Conservation (phyloP, 2,888 invertebrate species). For the Nowickia ferox region DNA sequence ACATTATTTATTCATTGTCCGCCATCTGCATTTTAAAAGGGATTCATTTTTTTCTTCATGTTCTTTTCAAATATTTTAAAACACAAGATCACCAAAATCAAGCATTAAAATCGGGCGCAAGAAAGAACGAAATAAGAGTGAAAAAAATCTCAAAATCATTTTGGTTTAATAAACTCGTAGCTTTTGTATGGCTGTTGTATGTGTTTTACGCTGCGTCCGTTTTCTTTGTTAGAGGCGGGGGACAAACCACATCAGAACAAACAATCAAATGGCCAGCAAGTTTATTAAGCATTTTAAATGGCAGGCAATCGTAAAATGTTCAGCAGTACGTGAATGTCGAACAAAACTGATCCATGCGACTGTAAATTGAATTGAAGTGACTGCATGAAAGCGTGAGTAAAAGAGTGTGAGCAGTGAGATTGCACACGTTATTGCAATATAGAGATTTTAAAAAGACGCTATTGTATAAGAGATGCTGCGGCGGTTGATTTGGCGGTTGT, state of each 20-base stretch:
- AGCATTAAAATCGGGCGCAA: background rate
- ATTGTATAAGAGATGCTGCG: conserved; percentile 22
- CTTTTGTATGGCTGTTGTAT: conserved; percentile 37
- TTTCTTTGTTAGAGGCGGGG: conserved; percentile 52
- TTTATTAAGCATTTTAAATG: conserved; percentile 72
- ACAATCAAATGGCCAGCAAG: conserved; percentile 71
- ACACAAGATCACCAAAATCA: conserved; percentile 28
- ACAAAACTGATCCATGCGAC: background rate
- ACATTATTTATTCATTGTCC: conserved; percentile 52
- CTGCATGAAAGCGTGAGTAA: conserved; percentile 13
- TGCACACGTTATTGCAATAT: conserved; percentile 1
- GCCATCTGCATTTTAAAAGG: conserved; percentile 67
- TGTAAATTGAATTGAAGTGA: conserved; percentile 33
- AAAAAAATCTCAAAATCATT: conserved; percentile 20
- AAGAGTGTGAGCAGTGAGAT: conserved; percentile 4
- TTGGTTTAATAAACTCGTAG: conserved; percentile 69
- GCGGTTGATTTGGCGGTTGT: conserved; percentile 35
- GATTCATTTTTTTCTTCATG: background rate
- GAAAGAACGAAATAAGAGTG: background rate
- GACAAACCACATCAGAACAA: conserved; percentile 59
- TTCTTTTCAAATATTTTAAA: background rate
- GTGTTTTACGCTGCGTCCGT: background rate
- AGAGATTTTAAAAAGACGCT: conserved; percentile 10
- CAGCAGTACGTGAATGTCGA: conserved; percentile 27
- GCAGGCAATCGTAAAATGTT: conserved; percentile 63